Evolutionary conservation across 2,113 vertebrate genomes (phyloP), one percentile per base, ranked within the genome.

Genomic region (Aix galericulata): DNA sequence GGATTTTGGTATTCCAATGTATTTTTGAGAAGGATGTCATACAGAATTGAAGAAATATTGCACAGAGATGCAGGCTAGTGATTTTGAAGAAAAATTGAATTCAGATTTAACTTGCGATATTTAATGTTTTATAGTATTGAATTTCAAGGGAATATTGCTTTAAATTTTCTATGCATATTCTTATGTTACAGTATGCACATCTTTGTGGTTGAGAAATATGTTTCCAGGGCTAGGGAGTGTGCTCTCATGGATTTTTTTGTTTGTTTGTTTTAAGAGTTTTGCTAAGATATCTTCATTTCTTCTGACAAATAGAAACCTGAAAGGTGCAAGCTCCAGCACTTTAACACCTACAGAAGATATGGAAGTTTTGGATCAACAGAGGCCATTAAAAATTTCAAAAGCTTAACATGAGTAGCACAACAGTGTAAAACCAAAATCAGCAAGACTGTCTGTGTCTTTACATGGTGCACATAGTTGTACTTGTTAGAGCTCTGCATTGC

Each of bases 331-430:
- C 21, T 26, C 8, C 34, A 66, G 56, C 38, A 46, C 3, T 58
- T 77, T 17, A 46, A 62, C 23, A 59, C 40, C n/a, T 6, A 7
- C 27, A 67, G 76, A 81, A 81, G 29, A 31, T 13, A 50, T 0
- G 0, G 32, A 63, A 67, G n/a, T 77, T 86, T 40, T 55, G 60
- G 77, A 91, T 83, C 72, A 90, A 81, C 82, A 85, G 11, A 1
- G 86, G 20, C 52, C 72, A 88, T 81, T 90, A 83, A 93, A 95
- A 85, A 62, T 81, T 78, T 95, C 73, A 90, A 80, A 68, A 90
- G 80, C 36, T 90, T 74, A 55, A 81, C 67, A 72, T 63, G 72
- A 83, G 56, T 8, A 71, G 8, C 16, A 25, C 27, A 74, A 26
- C 0, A 6, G 44, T 29, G 25, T 23, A 74, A 88, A 94, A 92